Conservation (phyloP, 2,113 vertebrate species). For the Stigmatopora argus region DNA sequence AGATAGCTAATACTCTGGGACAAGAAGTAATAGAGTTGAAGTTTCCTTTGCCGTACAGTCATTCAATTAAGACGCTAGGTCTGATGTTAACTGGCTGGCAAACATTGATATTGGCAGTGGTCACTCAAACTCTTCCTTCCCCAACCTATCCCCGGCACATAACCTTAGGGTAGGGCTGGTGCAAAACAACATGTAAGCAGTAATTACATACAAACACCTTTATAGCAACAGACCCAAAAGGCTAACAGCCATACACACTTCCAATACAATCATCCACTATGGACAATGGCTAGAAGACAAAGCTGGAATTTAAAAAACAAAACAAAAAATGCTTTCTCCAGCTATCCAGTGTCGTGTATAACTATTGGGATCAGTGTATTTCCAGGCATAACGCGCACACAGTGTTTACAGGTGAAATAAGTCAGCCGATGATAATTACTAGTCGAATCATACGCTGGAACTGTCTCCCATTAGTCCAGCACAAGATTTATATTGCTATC, state of each 20-base stretch:
- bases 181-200: slow-evolving; percentile 36
- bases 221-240: slow-evolving; percentile 36
- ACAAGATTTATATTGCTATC: slow-evolving; percentile 32
- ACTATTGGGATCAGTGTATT: slow-evolving; percentile 36
- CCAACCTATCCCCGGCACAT: slow-evolving; percentile 6
- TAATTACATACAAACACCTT: slow-evolving; percentile 22
- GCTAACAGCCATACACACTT: slow-evolving; percentile 43
- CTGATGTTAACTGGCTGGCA: slow-evolving; percentile 17
- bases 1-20: slow-evolving; percentile 11
- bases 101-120: slow-evolving; percentile 18
- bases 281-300: slow-evolving; percentile 44
- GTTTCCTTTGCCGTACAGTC: slow-evolving; percentile 7
- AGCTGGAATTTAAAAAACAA: slow-evolving; percentile 10
- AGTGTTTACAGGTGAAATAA: slow-evolving; percentile 48
- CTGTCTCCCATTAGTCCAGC: slow-evolving; percentile 43
- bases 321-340: slow-evolving; percentile 25
- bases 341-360: slow-evolving; percentile 41
- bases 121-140: slow-evolving; percentile 11
- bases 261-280: slow-evolving; percentile 36
- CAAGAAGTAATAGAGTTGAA: not conserved
- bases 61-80: slow-evolving; percentile 5
- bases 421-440: slow-evolving; percentile 41
- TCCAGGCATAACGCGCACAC: slow-evolving; percentile 51
- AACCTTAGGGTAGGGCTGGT: slow-evolving; percentile 34
- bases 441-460: slow-evolving; percentile 47